phyloP scores from a whole-genome alignment of 2,113 vertebrate genomes.

The Rousettus leschenaultii region DNA sequence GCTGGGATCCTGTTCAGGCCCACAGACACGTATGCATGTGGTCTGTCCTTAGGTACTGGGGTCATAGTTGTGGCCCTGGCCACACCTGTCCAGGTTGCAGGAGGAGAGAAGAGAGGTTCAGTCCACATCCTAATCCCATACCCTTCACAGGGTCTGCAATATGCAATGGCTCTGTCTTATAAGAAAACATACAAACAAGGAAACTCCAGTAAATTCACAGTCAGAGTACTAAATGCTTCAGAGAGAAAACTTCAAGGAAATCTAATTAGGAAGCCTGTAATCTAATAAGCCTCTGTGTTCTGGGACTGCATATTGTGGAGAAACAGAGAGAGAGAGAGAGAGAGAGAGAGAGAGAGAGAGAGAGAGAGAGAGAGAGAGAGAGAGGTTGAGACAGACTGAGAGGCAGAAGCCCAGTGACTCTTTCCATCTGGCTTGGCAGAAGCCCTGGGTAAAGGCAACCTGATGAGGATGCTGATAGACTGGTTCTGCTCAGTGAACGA shows the following conservation, averaged over 20 bases:
- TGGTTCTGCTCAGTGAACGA: neutral
- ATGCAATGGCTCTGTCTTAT: neutral
- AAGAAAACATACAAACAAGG: neutral
- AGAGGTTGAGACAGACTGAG: neutral
- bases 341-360: no score
- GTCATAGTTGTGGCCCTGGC: neutral
- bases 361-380: no score
- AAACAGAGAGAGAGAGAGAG: neutral
- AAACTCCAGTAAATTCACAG: neutral
- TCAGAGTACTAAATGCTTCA: conserved; percentile 12
- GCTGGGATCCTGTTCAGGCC: neutral
- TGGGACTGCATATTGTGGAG: neutral
- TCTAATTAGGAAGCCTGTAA: conserved; percentile 41
- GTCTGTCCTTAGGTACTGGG: neutral
- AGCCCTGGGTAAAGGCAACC: neutral
- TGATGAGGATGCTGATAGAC: neutral
- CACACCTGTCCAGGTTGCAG: neutral
- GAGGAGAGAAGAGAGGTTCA: neutral
- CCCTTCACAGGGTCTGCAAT: neutral
- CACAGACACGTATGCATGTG: neutral
- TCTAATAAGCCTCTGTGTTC: neutral
- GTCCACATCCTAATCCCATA: no score
- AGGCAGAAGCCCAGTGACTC: neutral
- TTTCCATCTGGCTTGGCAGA: neutral
- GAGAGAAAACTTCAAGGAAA: conserved; percentile 41